Base-by-base conservation (phyloP, 2,113 vertebrate genomes). In the Leucoraja erinaceus region DNA sequence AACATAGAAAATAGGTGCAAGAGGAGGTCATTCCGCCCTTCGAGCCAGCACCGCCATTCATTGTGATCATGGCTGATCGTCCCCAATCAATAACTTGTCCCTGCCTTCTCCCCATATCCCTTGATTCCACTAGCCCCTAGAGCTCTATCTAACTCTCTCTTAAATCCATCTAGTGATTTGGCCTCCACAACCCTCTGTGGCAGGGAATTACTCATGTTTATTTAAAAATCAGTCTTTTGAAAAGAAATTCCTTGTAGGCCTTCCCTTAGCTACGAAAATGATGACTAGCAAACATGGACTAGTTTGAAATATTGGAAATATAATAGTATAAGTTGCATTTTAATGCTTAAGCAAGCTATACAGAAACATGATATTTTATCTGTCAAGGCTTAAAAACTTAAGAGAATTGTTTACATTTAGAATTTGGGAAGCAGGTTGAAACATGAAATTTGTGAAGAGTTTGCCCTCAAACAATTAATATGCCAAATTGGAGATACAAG, bases 331-430 rank as follows among this genome's bases (percentile, higher is more conserved):
- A 28, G 56, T 84, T 54, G 1, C 81, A 84, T 9, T 1, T 47
- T 20, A 59, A 84, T 81, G 78, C 38, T 54, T 18, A 81, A 79
- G 2, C 78, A 33, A 81, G 18, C 47, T 54, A 79, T 47, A 84
- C 9, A 68, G 11, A 9, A 68, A 68, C 66, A 68, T 16, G 16
- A 9, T 68, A 14, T 14, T 68, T 68, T 14, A 68, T 16, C 66
- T 68, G 66, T 25, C 6, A 59, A 92, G 92, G 93, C 92, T 94
- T 56, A 94, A 93, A 93, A 94, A 90, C 93, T 94, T 88, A 81
- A 94, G 93, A 93, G 72, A 79, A 81, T 76, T 79, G 83, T 47
- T 25, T 78, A 92, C 66, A 93, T 93, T 93, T 94, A 66, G 90
- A 93, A 94, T 93, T 93, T 93, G 54, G 31, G 93, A 61, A 91